A percentile compares a stretch with the other conserved stretches of the same genome.
Conservation (phyloP, 2,113 vertebrate species). For the Pao palembangensis region DNA sequence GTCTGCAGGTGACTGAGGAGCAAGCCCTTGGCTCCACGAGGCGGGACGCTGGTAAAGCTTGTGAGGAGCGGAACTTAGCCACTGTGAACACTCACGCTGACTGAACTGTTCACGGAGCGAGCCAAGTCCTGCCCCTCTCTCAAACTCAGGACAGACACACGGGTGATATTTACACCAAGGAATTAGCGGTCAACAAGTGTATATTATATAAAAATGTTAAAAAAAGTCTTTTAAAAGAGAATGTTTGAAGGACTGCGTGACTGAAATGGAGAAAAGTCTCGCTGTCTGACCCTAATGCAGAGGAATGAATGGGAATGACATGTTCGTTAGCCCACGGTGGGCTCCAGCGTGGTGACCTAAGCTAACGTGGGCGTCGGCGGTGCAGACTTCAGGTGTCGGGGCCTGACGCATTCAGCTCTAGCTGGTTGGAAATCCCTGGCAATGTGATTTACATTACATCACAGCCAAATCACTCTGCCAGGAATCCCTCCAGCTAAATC, state of each 20-base stretch:
- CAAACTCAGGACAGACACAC: conserved; percentile 46
- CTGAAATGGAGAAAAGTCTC: no score
- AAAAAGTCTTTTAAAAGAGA: no score
- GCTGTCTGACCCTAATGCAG: no score
- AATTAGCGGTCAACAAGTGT: no score
- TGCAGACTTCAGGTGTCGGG: conserved; percentile 3
- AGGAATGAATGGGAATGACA: background rate
- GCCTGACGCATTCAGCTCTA: conserved; percentile 37
- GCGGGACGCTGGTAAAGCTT: conserved; percentile 37
- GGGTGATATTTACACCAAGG: background rate
- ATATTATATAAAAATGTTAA: no score
- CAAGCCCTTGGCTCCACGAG: no score
- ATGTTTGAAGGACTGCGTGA: no score
- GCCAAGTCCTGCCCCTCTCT: conserved; percentile 81
- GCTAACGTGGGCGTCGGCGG: background rate
- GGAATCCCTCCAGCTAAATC: conserved; percentile 82
- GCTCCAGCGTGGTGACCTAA: background rate
- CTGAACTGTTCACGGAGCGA: conserved; percentile 83
- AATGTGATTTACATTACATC: conserved; percentile 84
- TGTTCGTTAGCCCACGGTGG: no score
- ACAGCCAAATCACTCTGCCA: conserved; percentile 86
- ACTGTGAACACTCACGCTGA: conserved; percentile 81
- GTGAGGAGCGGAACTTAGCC: conserved; percentile 86
- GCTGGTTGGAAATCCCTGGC: conserved; percentile 89
- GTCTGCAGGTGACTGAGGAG: background rate